Conservation (phyloP, 2,113 vertebrate genomes). For the Pionites leucogaster region DNA sequence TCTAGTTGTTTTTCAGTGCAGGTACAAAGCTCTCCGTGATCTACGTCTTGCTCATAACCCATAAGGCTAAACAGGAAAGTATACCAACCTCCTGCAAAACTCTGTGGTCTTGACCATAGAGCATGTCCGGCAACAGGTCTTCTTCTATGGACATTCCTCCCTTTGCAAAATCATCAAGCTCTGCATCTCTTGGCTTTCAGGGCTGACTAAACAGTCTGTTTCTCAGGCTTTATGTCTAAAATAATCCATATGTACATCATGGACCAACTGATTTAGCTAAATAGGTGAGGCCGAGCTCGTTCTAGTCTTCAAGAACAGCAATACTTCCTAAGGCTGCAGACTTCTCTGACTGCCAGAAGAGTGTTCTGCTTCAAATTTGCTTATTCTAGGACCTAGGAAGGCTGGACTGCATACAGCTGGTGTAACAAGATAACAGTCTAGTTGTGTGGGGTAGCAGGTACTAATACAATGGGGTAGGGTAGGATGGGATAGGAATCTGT, state of each 20-base stretch:
- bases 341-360: background rate
- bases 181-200: background rate
- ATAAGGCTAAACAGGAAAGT: background rate
- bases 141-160: background rate
- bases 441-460: background rate
- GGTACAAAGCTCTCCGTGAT: background rate
- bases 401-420: accelerated
- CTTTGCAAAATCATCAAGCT: background rate
- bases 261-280: background rate
- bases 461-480: background rate
- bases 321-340: background rate
- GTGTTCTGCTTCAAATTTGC: background rate
- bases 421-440: background rate
- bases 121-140: background rate
- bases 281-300: background rate
- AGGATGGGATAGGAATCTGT: background rate
- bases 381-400: background rate
- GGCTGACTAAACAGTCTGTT: background rate
- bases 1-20: background rate
- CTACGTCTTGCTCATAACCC: background rate
- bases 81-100: background rate
- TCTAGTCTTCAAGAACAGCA: background rate
- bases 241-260: background rate
- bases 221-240: background rate
- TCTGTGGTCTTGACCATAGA: background rate